Evolutionary conservation across 2,797 vertebrate species (phyloP), one percentile per base, ranked within the genome.

Genomic region (Aeoliscus strigatus): DNA sequence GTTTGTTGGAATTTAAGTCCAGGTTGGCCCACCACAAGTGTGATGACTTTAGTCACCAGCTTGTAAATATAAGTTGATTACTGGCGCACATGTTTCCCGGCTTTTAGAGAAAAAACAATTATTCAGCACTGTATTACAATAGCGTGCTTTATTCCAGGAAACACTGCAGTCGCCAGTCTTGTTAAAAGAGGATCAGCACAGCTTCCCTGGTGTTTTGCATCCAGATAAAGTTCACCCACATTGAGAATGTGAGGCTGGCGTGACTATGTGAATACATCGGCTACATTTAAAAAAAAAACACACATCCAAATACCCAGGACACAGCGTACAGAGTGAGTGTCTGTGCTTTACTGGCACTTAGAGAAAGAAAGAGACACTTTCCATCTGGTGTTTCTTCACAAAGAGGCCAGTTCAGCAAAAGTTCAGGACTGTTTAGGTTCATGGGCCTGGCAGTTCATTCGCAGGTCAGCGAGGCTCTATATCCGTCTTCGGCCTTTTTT

Each of bases 351-450:
- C 32, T 44, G 47, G 46, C 59, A 34, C 43, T 59, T 41, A 40
- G 8, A 39, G 33, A 40, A 23, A 68, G 40, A 58, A 54, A 50
- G 57, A 72, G 56, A 51, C 54, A 64, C 87, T 91, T 89, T 83
- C 89, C 90, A 91, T 92, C 90, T 93, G 90, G 78, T 87, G 65
- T 87, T 49, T 70, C 71, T 84, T 81, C 85, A 85, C 81, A 77
- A 60, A 71, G 72, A 83, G 36, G 35, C 79, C 85, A 84, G 92
- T 94, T 95, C 91, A 91, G 48, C 61, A 48, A 72, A 81, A 91
- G 93, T 93, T 94, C 91, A 93, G 69, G 70, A 42, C 67, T 90
- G 86, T 90, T 91, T 86, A 86, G 86, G 90, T 90, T 83, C 86
- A 87, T 75, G 86, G 76, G 60, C 78, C 81, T 83, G 77, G 60